A percentile compares a stretch with the other conserved stretches of the same genome.
Conservation (phyloP, 2,888 invertebrate species). For the Dicycla oo region DNA sequence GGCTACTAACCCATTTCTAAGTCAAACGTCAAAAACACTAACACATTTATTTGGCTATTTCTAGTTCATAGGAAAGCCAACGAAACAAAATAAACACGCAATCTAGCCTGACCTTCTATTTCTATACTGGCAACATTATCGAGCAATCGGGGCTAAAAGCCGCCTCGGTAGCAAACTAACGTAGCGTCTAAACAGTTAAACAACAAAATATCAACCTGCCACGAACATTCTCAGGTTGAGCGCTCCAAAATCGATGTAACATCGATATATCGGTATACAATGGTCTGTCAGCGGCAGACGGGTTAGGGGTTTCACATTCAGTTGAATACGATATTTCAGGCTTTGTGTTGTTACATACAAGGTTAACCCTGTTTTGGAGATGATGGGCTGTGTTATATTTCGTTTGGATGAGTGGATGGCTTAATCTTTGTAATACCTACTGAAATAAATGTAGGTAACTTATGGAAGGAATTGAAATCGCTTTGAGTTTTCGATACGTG, state of each 20-base stretch:
- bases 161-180: constrained; percentile 46
- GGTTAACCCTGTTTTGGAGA: constrained; percentile 50
- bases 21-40: constrained; percentile 21
- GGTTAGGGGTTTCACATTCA: constrained; percentile 59
- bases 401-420: constrained; percentile 20
- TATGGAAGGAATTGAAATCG: neutral
- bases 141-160: constrained; percentile 42
- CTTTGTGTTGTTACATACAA: constrained; percentile 58
- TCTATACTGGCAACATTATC: constrained; percentile 25
- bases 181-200: constrained; percentile 44
- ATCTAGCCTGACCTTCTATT: constrained; percentile 28
- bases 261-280: constrained; percentile 66
- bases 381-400: constrained; percentile 47
- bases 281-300: constrained; percentile 71
- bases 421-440: neutral
- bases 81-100: constrained; percentile 35
- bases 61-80: constrained; percentile 24
- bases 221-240: constrained; percentile 58
- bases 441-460: neutral
- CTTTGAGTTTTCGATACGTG: neutral
- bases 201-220: constrained; percentile 70
- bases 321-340: constrained; percentile 63
- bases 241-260: constrained; percentile 54
- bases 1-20: constrained; percentile 24
- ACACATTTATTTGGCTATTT: neutral